Base-by-base conservation (phyloP, 1,140 invertebrate genomes). In the Elysia chlorotica region DNA sequence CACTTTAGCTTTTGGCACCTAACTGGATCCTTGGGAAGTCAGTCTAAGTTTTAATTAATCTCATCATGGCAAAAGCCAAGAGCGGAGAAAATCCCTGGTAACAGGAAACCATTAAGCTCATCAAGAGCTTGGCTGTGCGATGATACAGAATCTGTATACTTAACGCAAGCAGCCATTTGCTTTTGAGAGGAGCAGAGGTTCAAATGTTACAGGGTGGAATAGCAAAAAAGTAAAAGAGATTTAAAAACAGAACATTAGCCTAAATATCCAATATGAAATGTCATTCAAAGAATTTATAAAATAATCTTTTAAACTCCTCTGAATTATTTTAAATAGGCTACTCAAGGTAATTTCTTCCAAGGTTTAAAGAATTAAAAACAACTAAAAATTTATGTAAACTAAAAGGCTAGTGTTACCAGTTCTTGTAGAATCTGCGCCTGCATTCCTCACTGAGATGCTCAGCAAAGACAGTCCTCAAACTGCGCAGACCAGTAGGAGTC, bases 401-500 rank as follows among this genome's bases (percentile, higher is more conserved):
- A n/a, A n/a, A n/a, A n/a, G n/a, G n/a, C n/a, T n/a, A n/a, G n/a
- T n/a, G n/a, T 36, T 92, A 99, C 98, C 98, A 99, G 89, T 99
- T 99, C 91, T 99, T 99, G 91, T 99, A 99, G 91, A 99, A 99
- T 80, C 98, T 92, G 86, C 98, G 93, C 79, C 95, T 92, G 87
- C 96, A 99, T 85, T 99, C 98, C 89, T 99, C 98, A 53, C 95
- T 95, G 81, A 99, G 90, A 91, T 99, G 98, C 88, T 99, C 97
- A 69, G 98, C 97, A 93, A 96, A 99, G 35, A 99, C 93, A 65
- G 97, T 98, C 75, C 96, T 95, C 73, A 99, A 91, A 72, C 95
- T 93, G 76, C 96, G 91, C 63, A 99, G 90, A 82, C 98, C 98
- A 89, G 95, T 94, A 36, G 98, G 98, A 73, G 98, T 99, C 86